Evolutionary conservation across 2,113 vertebrate species (phyloP), one percentile per base, ranked within the genome.

Genomic region (Donacobius atricapilla): DNA sequence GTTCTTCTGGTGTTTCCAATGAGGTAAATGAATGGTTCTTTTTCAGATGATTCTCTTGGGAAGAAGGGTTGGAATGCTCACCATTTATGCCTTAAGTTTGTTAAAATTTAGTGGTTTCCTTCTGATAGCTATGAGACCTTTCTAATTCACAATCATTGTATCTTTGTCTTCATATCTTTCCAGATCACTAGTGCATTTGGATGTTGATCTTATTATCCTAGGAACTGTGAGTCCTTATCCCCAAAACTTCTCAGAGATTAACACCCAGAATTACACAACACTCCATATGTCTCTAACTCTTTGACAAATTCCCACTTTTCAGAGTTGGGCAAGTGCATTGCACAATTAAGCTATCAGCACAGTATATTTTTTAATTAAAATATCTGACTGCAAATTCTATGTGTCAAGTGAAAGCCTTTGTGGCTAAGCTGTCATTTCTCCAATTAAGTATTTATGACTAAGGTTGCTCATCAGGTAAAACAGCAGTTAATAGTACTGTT

Each of bases 1-100:
- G 97, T 98, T 98, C 99, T 97, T 96, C 99, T 95, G 98, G 97
- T 98, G 98, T 98, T 98, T 98, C 97, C 96, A 98, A 98, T 68
- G 98, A 99, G 99, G 99, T 99, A 99, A 99, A 97, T 96, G 89
- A 97, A 96, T 97, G 95, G 93, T 97, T 98, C 95, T 97, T 97
- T 95, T 96, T 95, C 87, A 90, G 95, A 94, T 95, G 65, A 87
- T 94, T 96, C 69, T 90, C 75, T 87, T 92, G 96, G 92, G 91
- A 83, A 85, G 95, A 94, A 40, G 93, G 94, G 63, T 94, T 94
- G 77, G 75, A 89, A 63, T 66, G 68, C 83, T 73, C 11, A 3
- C 72, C 48, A 6, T 83, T 83, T 30, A 5, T 89, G 75, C 86
- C 91, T 94, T 44, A 76, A 70, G 23, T 50, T 76, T 70, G 51